phyloP scores from a whole-genome alignment of 2,888 invertebrate genomes.

The Ormyrus rosae region DNA sequence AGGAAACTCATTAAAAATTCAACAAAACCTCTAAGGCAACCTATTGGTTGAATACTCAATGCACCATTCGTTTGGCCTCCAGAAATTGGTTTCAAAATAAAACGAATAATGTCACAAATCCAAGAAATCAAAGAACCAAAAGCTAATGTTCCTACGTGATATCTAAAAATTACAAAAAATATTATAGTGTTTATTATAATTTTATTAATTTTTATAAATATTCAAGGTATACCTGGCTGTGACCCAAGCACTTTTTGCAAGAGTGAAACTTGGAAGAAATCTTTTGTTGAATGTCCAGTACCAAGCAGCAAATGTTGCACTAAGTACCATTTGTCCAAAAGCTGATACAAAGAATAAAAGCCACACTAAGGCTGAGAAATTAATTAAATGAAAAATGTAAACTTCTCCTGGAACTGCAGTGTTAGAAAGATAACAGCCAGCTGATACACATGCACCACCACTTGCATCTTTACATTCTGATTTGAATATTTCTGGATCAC shows the following conservation, averaged over 20 bases:
- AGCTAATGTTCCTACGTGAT: constrained; percentile 86
- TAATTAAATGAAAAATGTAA: constrained; percentile 79
- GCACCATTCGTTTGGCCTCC: constrained; percentile 87
- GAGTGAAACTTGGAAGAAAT: constrained; percentile 89
- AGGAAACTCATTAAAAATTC: constrained; percentile 92
- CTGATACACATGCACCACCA: constrained; percentile 69
- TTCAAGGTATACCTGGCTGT: constrained; percentile 79
- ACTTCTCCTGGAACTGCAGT: constrained; percentile 78
- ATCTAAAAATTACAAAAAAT: constrained; percentile 71
- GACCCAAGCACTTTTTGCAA: constrained; percentile 82
- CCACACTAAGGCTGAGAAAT: constrained; percentile 93
- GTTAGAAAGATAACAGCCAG: constrained; percentile 79
- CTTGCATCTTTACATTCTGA: constrained; percentile 74
- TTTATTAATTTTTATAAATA: not conserved
- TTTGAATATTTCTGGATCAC: constrained; percentile 79
- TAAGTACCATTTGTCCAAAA: constrained; percentile 92
- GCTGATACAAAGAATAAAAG: constrained; percentile 92
- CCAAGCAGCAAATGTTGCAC: constrained; percentile 92
- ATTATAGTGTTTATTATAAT: not conserved
- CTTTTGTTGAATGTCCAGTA: constrained; percentile 84
- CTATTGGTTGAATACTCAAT: constrained; percentile 82
- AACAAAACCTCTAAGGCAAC: constrained; percentile 88
- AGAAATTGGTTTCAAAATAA: constrained; percentile 88
- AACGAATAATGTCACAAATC: constrained; percentile 90
- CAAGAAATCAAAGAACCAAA: constrained; percentile 88